Evolutionary conservation across 2,797 vertebrate genomes (phyloP), one percentile per base, ranked within the genome.

Genomic region (Enteromius trimaculatus): DNA sequence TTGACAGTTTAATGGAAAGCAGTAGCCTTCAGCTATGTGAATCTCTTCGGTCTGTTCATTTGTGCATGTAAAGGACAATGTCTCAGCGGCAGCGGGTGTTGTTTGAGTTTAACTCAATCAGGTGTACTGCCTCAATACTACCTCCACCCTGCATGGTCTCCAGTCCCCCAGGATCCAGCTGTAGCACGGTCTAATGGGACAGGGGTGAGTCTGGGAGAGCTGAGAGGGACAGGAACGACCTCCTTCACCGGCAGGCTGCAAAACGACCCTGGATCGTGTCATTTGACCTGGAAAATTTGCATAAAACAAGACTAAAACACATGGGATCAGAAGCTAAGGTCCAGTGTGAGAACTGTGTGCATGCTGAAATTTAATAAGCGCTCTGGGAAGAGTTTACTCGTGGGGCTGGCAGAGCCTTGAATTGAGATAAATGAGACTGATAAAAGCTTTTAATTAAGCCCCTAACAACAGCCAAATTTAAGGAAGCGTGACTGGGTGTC

Each of bases 81-180:
- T 53, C 29, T 74, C 47, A 21, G 47, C 5, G 6, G 21, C 21
- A 39, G 53, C 29, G 3, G 74, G 34, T 60, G 34, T 42, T 58
- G 72, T 75, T 39, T 26, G 17, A 74, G 26, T 77, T 60, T 9
- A 60, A 60, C 34, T 58, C 53, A 39, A 34, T 78, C 17, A 44
- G 19, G 3, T 49, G 65, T 31, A 7, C n/a, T 1, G 66, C 49
- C 17, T 42, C 34, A 53, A 1, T 60, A 29, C 21, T 95, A 96
- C 96, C 95, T 96, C 93, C 83, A 96, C 19, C n/a, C 53, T 92
- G 90, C 96, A 97, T 58, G 89, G 37, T 4, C 94, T 95, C 96
- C 96, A 97, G 0, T 94, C 94, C 2, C 95, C 92, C 44, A 95
- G 92, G 29, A 89, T 87, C 96, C 96, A 96, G 86, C 88, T 92